Conservation (phyloP, 2,113 vertebrate genomes). For the Progne subis region DNA sequence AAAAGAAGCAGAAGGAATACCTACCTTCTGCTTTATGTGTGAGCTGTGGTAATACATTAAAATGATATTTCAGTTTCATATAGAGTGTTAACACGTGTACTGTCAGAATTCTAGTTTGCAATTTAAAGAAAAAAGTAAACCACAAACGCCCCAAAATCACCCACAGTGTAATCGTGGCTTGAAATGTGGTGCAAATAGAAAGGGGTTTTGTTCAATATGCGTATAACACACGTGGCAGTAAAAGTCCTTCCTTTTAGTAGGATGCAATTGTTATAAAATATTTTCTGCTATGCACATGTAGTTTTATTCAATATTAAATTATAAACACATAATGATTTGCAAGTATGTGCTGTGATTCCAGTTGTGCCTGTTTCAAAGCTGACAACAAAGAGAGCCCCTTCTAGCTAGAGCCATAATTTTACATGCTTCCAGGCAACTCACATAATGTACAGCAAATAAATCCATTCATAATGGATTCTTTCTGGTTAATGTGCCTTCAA, state of each 20-base stretch:
- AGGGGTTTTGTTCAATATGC: background rate
- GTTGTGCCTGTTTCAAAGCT: background rate
- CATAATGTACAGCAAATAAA: background rate
- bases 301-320: background rate
- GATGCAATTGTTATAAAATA: background rate
- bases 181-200: background rate
- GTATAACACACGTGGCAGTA: background rate
- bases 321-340: background rate
- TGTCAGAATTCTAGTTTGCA: background rate
- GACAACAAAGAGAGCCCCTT: background rate
- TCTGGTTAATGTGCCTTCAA: background rate
- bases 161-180: background rate
- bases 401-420: background rate
- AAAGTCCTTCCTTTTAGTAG: background rate
- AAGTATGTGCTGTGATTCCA: background rate
- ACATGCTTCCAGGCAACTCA: background rate
- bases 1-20: background rate
- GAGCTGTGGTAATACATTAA: background rate
- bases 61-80: background rate
- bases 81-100: background rate
- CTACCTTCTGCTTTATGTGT: background rate
- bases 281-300: background rate
- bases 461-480: slow-evolving; percentile 30
- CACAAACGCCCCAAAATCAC: rapidly evolving
- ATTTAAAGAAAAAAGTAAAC: background rate